Conservation (phyloP, 1,140 invertebrate species). For the Ptiloglossa arizonensis region DNA sequence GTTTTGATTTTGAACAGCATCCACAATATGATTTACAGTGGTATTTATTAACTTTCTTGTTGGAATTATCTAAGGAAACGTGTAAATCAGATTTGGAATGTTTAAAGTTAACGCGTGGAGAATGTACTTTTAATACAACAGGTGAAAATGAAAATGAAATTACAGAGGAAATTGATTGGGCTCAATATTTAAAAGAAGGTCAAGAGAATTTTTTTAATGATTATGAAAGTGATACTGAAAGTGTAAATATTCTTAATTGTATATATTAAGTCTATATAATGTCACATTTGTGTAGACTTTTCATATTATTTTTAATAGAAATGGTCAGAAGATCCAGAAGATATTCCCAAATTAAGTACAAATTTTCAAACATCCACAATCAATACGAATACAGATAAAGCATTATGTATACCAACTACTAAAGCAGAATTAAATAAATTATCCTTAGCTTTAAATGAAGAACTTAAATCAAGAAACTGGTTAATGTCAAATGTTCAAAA, state of each 20-base stretch:
- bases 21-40: constrained; percentile 80
- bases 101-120: constrained; percentile 52
- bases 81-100: constrained; percentile 68
- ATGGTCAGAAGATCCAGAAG: constrained; percentile 72
- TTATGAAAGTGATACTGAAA: constrained; percentile 73
- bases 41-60: constrained; percentile 74
- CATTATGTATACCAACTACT: constrained; percentile 20
- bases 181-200: constrained; percentile 77
- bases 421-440: constrained; percentile 52
- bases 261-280: neutral
- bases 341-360: constrained; percentile 39
- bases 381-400: constrained; percentile 16
- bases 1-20: constrained; percentile 79
- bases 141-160: constrained; percentile 63
- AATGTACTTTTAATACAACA: constrained; percentile 55
- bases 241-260: constrained; percentile 62
- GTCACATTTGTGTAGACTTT: constrained; percentile 12
- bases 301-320: constrained; percentile 48
- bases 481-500: constrained; percentile 76
- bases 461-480: constrained; percentile 75
- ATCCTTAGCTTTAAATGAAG: constrained; percentile 60
- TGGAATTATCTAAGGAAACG: constrained; percentile 77
- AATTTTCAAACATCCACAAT: constrained; percentile 1
- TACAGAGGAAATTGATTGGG: constrained; percentile 79
- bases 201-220: constrained; percentile 74